Evolutionary conservation across 2,888 invertebrate species (phyloP).

Genomic region (Archips xylosteana): DNA sequence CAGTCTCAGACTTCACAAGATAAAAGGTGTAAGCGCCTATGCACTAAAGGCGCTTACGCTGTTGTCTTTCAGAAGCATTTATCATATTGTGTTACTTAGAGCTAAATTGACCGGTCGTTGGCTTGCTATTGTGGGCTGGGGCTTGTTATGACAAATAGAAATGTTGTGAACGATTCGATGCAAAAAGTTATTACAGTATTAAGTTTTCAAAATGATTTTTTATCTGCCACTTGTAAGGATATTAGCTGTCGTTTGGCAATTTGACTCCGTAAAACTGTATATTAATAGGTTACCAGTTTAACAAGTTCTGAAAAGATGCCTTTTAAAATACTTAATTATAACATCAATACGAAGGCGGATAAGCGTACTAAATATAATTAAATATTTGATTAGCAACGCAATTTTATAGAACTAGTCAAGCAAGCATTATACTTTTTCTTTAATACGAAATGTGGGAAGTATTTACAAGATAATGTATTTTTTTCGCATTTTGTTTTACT

Average conservation of each 20-base stretch:
- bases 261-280: background rate
- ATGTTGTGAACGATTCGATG: constrained; percentile 8
- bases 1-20: constrained; percentile 31
- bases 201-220: no score
- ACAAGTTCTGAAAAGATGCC: background rate
- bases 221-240: background rate
- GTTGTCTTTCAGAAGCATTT: background rate
- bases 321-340: background rate
- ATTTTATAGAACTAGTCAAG: background rate
- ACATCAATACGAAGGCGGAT: constrained; percentile 5
- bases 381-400: background rate
- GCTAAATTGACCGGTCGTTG: constrained; percentile 35
- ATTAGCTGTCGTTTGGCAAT: background rate
- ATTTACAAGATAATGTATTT: no score
- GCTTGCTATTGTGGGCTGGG: constrained; percentile 22
- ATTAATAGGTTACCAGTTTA: background rate
- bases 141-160: constrained; percentile 32
- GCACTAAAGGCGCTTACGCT: constrained; percentile 2
- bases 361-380: background rate
- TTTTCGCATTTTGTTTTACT: no score
- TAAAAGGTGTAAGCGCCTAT: constrained; percentile 14
- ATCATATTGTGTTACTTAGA: constrained; percentile 28
- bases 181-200: constrained; percentile 4
- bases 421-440: background rate
- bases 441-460: background rate